phyloP scores from a whole-genome alignment of 1,140 invertebrate species.

The Nasonia longicornis region DNA sequence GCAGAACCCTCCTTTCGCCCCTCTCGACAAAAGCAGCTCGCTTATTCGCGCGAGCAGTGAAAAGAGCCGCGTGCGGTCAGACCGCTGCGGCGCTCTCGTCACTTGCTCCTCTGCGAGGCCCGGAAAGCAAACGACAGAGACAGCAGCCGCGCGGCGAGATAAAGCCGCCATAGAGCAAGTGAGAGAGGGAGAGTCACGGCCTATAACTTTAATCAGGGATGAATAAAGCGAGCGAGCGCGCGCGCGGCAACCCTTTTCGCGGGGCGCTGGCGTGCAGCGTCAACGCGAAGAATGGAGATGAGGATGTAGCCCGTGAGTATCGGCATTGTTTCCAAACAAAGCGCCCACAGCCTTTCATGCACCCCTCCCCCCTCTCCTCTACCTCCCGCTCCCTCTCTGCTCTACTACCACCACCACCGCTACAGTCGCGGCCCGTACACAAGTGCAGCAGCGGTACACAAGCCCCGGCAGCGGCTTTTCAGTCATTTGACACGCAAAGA shows the following conservation, averaged over 20 bases:
- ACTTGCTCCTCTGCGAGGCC: background rate
- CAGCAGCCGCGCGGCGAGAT: background rate
- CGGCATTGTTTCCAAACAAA: slow-evolving; percentile 71
- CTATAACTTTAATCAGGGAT: slow-evolving; percentile 49
- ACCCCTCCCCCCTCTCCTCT: background rate
- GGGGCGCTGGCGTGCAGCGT: slow-evolving; percentile 55
- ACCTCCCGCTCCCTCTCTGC: background rate
- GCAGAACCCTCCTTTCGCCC: background rate
- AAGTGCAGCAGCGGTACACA: slow-evolving; percentile 52
- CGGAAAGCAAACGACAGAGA: slow-evolving; percentile 7
- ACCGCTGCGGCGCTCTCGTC: slow-evolving; percentile 20
- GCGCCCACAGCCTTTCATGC: slow-evolving; percentile 60
- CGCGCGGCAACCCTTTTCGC: slow-evolving; percentile 30
- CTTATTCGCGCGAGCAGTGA: slow-evolving; percentile 23
- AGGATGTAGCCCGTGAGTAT: slow-evolving; percentile 69
- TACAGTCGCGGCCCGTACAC: background rate
- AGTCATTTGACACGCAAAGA: slow-evolving; percentile 71
- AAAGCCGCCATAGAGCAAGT: background rate
- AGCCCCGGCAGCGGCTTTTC: slow-evolving; percentile 60
- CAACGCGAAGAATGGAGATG: slow-evolving; percentile 70
- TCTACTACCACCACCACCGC: background rate
- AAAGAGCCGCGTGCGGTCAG: slow-evolving; percentile 46
- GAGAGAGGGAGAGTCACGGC: slow-evolving; percentile 1
- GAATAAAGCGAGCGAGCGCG: slow-evolving; percentile 33
- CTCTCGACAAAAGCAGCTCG: background rate